Base-by-base conservation (phyloP, 2,797 vertebrate species). In the Cyclopterus lumpus region DNA sequence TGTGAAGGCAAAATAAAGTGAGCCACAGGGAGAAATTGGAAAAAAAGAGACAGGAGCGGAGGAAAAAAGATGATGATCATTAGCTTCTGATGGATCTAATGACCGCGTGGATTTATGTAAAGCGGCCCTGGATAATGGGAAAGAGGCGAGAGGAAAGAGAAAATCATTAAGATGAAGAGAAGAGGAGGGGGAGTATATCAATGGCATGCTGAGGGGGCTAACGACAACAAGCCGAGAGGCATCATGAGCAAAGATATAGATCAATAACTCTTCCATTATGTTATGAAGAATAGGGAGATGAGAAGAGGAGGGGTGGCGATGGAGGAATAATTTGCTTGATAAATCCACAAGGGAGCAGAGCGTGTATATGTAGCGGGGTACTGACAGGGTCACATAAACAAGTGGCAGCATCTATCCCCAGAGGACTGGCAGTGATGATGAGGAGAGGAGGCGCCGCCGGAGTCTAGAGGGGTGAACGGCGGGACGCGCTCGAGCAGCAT, bases 321-420 rank as follows among this genome's bases (percentile, higher is more conserved):
- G 93, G 69, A 80, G 93, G 93, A 93, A 93, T 93, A 86, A 88
- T 94, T 95, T 95, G 71, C 91, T 90, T 94, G 90, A 93, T 89
- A 77, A 90, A 91, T 93, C 85, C 92, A 83, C 80, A 26, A 40
- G 79, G 79, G 84, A 74, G 61, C 78, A 49, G 54, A 68, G 75
- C 44, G 55, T 53, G 81, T 82, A 66, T 88, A 78, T 87, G 81
- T 89, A 30, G 15, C 88, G 90, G 68, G 77, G 48, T 72, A 87
- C 90, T 94, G 95, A 95, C 96, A 95, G 94, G 93, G 89, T 85
- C 91, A 92, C 91, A 94, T 94, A 95, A 95, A 95, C 91, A 93
- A 96, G 93, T 95, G 93, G 85, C 88, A 92, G 95, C 95, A 96
- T 95, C 95, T 95, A 95, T 96, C 95, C 96, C 95, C 91, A 91